These are phyloP conservation scores for Thamnophis sirtalis DNA, from an alignment of 2,113 vertebrate genomes.

Conservation along the genomic window DNA sequence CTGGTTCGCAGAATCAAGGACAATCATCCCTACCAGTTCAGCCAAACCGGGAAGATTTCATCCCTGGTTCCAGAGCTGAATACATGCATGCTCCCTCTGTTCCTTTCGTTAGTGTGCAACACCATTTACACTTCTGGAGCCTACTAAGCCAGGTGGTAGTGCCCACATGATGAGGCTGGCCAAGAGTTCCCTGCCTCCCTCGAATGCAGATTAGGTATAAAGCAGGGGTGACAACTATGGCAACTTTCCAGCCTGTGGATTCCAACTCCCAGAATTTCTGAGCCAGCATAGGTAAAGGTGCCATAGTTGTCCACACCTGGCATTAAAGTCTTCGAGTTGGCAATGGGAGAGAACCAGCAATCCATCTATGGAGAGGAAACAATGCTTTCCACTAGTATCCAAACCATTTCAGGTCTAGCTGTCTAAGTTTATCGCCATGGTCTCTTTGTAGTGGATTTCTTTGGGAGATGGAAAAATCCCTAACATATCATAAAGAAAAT, in stretches of 20 bases:
- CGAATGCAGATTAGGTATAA: not conserved
- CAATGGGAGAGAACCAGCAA: not conserved
- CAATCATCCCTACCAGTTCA: too few relatives aligned
- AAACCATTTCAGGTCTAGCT: not conserved
- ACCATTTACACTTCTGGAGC: not conserved
- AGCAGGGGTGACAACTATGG: not conserved
- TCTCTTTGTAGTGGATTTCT: too few relatives aligned
- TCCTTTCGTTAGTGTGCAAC: not conserved
- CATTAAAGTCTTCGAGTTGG: not conserved
- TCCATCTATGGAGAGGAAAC: not conserved
- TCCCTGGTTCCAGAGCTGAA: not conserved
- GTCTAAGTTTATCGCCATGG: constrained; percentile 14
- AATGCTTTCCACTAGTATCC: not conserved
- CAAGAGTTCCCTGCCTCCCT: not conserved
- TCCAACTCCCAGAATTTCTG: not conserved
- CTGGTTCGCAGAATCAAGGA: too few relatives aligned
- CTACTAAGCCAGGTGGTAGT: not conserved
- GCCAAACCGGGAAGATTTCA: too few relatives aligned
- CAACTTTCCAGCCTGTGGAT: not conserved
- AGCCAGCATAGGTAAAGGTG: not conserved
- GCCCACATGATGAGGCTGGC: too few relatives aligned
- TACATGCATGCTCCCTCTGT: not conserved
- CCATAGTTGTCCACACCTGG: not conserved
- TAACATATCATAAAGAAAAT: constrained; percentile 15
- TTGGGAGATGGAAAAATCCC: not conserved